These are phyloP conservation scores for Drosophila malerkotliana DNA, from an alignment of 1,140 invertebrate genomes.

Conservation along the genomic window DNA sequence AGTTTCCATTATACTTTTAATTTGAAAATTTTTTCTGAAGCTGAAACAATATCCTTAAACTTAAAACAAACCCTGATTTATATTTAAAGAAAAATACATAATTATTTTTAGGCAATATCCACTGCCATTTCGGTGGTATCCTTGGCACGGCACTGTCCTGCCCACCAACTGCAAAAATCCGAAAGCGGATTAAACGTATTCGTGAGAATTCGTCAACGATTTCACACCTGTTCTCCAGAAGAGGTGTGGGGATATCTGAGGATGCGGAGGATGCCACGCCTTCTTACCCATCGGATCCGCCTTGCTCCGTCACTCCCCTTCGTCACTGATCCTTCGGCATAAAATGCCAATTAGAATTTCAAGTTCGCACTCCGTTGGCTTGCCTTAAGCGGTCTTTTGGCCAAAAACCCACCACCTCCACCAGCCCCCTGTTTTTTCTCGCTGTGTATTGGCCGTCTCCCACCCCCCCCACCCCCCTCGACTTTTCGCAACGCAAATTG, in stretches of 20 bases:
- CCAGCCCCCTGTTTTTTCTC: neutral
- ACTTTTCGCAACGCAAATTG: constrained; percentile 68
- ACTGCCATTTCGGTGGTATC: constrained; percentile 18
- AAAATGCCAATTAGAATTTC: constrained; percentile 81
- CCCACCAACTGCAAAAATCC: constrained; percentile 67
- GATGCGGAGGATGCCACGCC: neutral
- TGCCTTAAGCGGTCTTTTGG: constrained; percentile 34
- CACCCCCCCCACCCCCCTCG: neutral
- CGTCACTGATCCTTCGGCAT: constrained; percentile 46
- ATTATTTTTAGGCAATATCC: neutral
- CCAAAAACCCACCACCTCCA: neutral
- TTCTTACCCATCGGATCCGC: too few relatives aligned
- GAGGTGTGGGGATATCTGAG: neutral
- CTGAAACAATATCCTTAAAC: too few relatives aligned
- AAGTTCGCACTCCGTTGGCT: constrained; percentile 69
- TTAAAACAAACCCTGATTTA: neutral
- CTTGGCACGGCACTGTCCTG: constrained; percentile 22
- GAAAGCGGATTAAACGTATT: constrained; percentile 82
- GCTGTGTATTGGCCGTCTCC: neutral
- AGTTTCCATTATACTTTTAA: too few relatives aligned
- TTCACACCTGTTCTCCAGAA: constrained; percentile 69
- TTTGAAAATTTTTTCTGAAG: too few relatives aligned
- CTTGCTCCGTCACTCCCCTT: neutral
- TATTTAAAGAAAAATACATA: neutral
- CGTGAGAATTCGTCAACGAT: constrained; percentile 81